phyloP scores from a whole-genome alignment of 1,140 invertebrate genomes.

The Eciton burchellii region DNA sequence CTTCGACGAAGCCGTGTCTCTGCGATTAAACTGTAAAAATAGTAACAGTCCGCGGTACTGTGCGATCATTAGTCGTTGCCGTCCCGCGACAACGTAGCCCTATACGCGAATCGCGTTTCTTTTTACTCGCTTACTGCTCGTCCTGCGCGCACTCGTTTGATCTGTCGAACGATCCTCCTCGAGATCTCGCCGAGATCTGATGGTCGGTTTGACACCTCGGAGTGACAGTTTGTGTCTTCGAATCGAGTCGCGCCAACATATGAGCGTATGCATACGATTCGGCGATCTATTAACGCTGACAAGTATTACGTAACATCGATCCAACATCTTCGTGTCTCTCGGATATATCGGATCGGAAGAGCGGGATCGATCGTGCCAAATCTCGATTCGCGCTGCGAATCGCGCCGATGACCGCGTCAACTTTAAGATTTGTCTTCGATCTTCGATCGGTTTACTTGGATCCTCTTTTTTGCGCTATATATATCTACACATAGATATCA shows the following conservation, averaged over 20 bases:
- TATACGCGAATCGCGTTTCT: conserved; percentile 44
- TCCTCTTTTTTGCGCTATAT: neutral
- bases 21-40: conserved; percentile 72
- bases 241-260: too few relatives aligned
- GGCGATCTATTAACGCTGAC: too few relatives aligned
- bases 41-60: conserved; percentile 57
- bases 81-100: conserved; percentile 31
- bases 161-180: conserved; percentile 43
- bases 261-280: too few relatives aligned
- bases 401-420: too few relatives aligned
- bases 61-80: conserved; percentile 63
- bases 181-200: conserved; percentile 5
- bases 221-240: neutral
- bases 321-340: too few relatives aligned
- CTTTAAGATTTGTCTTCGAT: too few relatives aligned
- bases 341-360: neutral
- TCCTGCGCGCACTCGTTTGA: neutral
- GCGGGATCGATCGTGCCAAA: too few relatives aligned
- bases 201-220: conserved; percentile 70
- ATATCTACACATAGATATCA: too few relatives aligned
- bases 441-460: neutral
- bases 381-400: too few relatives aligned
- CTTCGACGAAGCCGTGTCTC: conserved; percentile 60
- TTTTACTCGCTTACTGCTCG: neutral
- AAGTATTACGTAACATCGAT: too few relatives aligned